Percentiles rank a stretch among this genome's conserved stretches.
Evolutionary conservation across 2,888 invertebrate species (phyloP).

Genomic region (Seira ritae): DNA sequence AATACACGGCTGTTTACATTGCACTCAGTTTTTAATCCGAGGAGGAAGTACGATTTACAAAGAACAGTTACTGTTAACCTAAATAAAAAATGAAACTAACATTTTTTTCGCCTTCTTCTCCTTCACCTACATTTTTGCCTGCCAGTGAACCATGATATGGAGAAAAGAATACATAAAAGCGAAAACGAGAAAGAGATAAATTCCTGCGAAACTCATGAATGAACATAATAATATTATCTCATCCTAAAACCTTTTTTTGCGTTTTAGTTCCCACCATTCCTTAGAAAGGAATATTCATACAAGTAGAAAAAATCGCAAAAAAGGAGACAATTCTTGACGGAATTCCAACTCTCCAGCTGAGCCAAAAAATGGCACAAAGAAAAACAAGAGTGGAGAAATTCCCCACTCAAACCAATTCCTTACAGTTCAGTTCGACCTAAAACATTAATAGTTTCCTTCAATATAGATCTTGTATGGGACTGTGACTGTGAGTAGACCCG

Average conservation of each 20-base stretch:
- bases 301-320: slow-evolving; percentile 25
- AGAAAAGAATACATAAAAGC: slow-evolving; percentile 1
- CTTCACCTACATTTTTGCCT: slow-evolving; percentile 23
- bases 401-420: slow-evolving; percentile 11
- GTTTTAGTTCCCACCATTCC: not conserved
- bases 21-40: not conserved
- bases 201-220: slow-evolving; percentile 12
- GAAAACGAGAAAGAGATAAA: slow-evolving; percentile 1
- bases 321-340: slow-evolving; percentile 54
- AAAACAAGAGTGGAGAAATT: slow-evolving; percentile 20
- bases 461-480: not conserved
- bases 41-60: not conserved
- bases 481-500: not conserved
- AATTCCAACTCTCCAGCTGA: slow-evolving; percentile 60
- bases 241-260: slow-evolving; percentile 7
- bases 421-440: slow-evolving; percentile 16
- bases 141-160: slow-evolving; percentile 1
- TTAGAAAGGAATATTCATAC: slow-evolving; percentile 28
- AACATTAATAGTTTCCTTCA: slow-evolving; percentile 9
- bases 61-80: slow-evolving; percentile 37
- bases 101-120: slow-evolving; percentile 8
- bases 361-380: slow-evolving; percentile 41
- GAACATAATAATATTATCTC: slow-evolving; percentile 14
- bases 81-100: slow-evolving; percentile 31
- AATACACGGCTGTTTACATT: too few species aligned